A percentile compares a stretch with the other conserved stretches of the same genome.
These are phyloP conservation scores for Drosophila pectinifera DNA, from an alignment of 1,140 invertebrate species.

Conservation along the genomic window DNA sequence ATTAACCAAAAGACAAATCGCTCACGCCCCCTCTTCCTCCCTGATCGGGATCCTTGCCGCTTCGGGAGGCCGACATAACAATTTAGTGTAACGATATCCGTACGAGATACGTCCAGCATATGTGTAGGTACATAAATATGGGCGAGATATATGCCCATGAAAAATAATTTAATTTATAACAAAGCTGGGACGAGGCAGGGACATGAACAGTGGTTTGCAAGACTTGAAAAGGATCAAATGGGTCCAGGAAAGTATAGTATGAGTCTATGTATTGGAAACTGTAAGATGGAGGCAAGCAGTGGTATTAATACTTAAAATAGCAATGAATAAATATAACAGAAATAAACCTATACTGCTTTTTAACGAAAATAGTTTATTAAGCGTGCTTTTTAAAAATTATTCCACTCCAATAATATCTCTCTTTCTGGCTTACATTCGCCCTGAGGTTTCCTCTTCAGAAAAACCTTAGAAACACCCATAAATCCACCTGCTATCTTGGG, in stretches of 20 bases:
- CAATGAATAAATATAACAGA: too few relatives aligned
- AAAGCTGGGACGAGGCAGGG: slow-evolving; percentile 21
- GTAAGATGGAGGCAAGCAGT: too few relatives aligned
- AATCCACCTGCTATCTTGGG: neutral
- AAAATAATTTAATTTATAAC: slow-evolving; percentile 74
- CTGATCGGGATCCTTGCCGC: slow-evolving; percentile 4
- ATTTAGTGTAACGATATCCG: slow-evolving; percentile 66
- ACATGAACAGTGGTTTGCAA: slow-evolving; percentile 38
- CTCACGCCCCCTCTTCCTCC: slow-evolving; percentile 49
- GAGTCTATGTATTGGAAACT: too few relatives aligned
- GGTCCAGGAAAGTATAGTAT: neutral
- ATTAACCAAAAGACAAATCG: slow-evolving; percentile 74
- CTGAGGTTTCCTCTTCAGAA: neutral
- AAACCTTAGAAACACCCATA: neutral
- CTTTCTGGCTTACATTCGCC: neutral
- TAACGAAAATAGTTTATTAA: too few relatives aligned
- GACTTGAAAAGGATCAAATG: neutral
- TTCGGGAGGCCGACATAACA: slow-evolving; percentile 53
- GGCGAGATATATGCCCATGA: slow-evolving; percentile 20
- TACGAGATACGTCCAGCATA: slow-evolving; percentile 15
- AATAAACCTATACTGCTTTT: too few relatives aligned
- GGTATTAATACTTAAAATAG: too few relatives aligned
- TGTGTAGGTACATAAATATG: slow-evolving; percentile 29
- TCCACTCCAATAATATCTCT: too few relatives aligned
- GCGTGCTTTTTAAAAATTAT: too few relatives aligned